A percentile compares a stretch with the other conserved stretches of the same genome.
Conservation (phyloP, 2,797 vertebrate genomes). For the Hemitrygon akajei region DNA sequence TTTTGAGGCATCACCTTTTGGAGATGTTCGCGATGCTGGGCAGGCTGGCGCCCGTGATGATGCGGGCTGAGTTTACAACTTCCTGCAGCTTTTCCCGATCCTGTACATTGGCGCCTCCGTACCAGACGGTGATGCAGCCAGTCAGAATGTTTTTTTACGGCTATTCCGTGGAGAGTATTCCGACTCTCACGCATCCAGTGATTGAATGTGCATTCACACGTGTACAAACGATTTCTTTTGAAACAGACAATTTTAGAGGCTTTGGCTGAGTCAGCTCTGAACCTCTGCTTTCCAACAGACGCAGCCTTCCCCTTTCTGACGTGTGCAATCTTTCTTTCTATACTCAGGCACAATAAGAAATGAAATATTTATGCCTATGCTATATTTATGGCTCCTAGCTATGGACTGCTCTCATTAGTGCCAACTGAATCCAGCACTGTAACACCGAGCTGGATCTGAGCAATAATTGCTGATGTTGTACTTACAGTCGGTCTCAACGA, state of each 20-base stretch:
- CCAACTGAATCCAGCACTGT: neutral
- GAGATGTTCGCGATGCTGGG: too few species aligned
- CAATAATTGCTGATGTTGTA: constrained; percentile 43
- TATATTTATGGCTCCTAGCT: neutral
- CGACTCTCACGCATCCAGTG: too few species aligned
- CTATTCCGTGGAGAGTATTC: too few species aligned
- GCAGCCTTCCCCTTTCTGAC: neutral
- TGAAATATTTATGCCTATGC: neutral
- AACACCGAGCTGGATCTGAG: neutral
- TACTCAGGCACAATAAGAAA: neutral
- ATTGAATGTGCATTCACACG: too few species aligned
- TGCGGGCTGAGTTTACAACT: too few species aligned
- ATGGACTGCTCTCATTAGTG: neutral
- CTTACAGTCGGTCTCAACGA: constrained; percentile 81
- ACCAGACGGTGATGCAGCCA: too few species aligned
- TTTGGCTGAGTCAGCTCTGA: neutral
- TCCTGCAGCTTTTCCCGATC: too few species aligned
- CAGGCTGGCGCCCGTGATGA: too few species aligned
- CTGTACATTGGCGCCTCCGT: too few species aligned
- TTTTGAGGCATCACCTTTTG: too few species aligned
- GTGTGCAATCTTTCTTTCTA: neutral
- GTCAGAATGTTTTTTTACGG: too few species aligned
- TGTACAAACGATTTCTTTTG: neutral
- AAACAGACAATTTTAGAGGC: neutral
- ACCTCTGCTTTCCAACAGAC: neutral